Evolutionary conservation across 2,797 vertebrate species (phyloP), one percentile per base, ranked within the genome.

Genomic region (Melanotaenia trifasciata): DNA sequence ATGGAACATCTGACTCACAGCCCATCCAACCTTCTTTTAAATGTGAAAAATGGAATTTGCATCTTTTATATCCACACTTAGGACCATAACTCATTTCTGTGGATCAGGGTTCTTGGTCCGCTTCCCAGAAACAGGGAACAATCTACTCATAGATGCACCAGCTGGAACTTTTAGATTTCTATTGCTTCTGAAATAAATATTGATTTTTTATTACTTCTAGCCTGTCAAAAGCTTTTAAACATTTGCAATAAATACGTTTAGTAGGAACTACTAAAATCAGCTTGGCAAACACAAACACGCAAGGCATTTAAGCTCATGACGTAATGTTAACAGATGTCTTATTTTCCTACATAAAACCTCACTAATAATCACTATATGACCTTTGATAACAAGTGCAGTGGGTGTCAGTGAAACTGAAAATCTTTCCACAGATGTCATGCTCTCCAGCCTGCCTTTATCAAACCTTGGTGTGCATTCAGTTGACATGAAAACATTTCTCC

Each of bases 81-180:
- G 5, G 74, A 54, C 35, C n/a, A 70, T 87, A 72, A 79, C 32
- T 86, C 78, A 87, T 67, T 70, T 53, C 74, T 74, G 65, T 56
- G 33, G 57, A 32, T 57, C 50, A 67, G 65, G 59, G 67, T 43
- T 74, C 70, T 84, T 83, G 79, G 74, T 80, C 64, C 28, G 40
- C 61, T 81, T 87, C 74, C 82, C 74, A 87, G 85, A 90, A 77
- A 57, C 56, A 58, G 64, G 8, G 63, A 82, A 72, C 36, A 84
- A 74, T 72, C 26, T 58, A 62, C 75, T 81, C 81, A 85, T 74
- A 86, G 61, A 79, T 53, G 60, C 56, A 72, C 22, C 56, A 67
- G 54, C 74, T 68, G 76, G 20, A 80, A 74, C 65, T 24, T 78
- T 74, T 14, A 65, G 57, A 68, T 60, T 1, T 1, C 72, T 71